Base-by-base conservation (phyloP, 2,888 invertebrate species). In the Oegoconia quadripuncta region DNA sequence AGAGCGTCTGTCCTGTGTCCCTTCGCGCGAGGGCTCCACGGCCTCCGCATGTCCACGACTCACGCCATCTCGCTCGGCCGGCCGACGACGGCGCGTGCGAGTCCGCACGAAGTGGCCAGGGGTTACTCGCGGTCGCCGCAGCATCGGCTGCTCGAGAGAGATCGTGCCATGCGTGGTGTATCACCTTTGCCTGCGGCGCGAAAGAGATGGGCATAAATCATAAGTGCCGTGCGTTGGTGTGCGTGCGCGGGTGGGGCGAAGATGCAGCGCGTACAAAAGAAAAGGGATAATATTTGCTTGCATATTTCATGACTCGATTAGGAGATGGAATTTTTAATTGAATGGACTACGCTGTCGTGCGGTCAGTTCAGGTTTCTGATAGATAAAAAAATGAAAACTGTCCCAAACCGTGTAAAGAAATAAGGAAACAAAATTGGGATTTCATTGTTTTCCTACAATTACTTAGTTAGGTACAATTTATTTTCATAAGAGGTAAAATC, bases 1-100 rank as follows among this genome's bases (percentile, higher is more conserved):
- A 87, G 84, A 84, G 81, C 88, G 88, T 88, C 88, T 88, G 88
- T 83, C 88, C 86, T 77, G 77, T 87, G 87, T 88, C 87, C 88
- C 88, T 87, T 86, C 68, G 73, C 80, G 78, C 84, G 81, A 84
- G 83, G 83, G 82, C 84, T 81, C 74, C 72, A 73, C 74, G 80
- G 80, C 78, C 79, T 77, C 81, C 73, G 64, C 72, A 66, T 82
- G 86, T 82, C 83, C 82, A 72, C 78, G 65, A 74, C 50, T 78
- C 73, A 64, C 77, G 71, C 82, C 71, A 64, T 84, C 86, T 81
- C 84, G 46, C 82, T 84, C 84, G 55, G 68, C 73, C 75, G 83
- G 82, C 84, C 86, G 87, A 86, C 76, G 64, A 52, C 68, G 79
- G 80, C 86, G 86, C 84, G 87, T 81, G 84, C 84, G 84, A 81